A percentile compares a stretch with the other conserved stretches of the same genome.
These are phyloP conservation scores for Lycodopsis pacificus DNA, from an alignment of 2,797 vertebrate genomes.

Conservation along the genomic window DNA sequence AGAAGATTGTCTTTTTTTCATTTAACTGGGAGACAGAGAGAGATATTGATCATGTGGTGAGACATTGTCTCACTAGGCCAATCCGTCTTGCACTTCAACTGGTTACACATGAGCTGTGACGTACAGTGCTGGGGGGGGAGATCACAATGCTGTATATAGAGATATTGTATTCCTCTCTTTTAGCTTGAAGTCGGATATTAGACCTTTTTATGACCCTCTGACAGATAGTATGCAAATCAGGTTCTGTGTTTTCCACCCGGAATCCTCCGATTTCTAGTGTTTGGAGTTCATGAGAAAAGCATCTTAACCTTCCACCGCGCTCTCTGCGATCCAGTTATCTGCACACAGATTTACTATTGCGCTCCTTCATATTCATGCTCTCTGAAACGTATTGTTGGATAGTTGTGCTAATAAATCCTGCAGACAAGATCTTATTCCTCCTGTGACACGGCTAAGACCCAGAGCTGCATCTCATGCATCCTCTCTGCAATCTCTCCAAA, in stretches of 20 bases:
- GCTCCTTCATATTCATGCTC: slow-evolving; percentile 51
- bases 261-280: slow-evolving; percentile 2
- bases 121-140: slow-evolving; percentile 43
- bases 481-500: slow-evolving; percentile 30
- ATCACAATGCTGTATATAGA: slow-evolving; percentile 39
- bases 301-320: slow-evolving; percentile 29
- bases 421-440: slow-evolving; percentile 47
- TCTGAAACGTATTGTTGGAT: slow-evolving; percentile 3
- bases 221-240: slow-evolving; percentile 5
- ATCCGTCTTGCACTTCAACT: slow-evolving; percentile 72
- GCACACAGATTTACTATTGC: slow-evolving; percentile 39
- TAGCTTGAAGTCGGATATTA: slow-evolving; percentile 59
- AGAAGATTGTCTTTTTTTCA: slow-evolving; percentile 80
- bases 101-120: slow-evolving; percentile 65
- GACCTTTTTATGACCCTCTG: slow-evolving; percentile 44
- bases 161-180: slow-evolving; percentile 58
- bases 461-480: slow-evolving; percentile 36
- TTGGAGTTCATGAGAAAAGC: slow-evolving; percentile 26
- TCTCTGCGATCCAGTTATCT: slow-evolving; percentile 26
- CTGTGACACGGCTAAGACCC: slow-evolving; percentile 27
- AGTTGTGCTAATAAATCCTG: slow-evolving; percentile 59
- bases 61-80: slow-evolving; percentile 63
- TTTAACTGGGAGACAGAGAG: slow-evolving; percentile 78
- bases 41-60: slow-evolving; percentile 80
- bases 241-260: slow-evolving; percentile 17